phyloP scores from a whole-genome alignment of 2,888 invertebrate genomes.

The Cephus sareptanus region DNA sequence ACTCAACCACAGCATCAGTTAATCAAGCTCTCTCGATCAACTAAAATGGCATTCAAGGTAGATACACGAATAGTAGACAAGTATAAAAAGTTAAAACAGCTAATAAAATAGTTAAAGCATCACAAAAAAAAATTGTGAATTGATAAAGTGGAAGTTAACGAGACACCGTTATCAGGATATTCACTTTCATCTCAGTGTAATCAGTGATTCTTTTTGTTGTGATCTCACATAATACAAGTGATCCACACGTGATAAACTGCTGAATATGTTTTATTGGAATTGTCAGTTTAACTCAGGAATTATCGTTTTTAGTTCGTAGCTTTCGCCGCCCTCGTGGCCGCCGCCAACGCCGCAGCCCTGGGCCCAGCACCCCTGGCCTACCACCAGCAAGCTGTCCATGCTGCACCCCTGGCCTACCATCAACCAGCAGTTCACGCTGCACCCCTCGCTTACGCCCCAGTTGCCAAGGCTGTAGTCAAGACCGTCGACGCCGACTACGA shows the following conservation, averaged over 20 bases:
- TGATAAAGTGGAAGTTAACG: too few species aligned
- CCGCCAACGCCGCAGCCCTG: conserved; percentile 67
- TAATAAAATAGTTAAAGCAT: too few species aligned
- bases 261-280: too few species aligned
- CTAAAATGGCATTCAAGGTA: conserved; percentile 23
- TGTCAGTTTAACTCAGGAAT: too few species aligned
- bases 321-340: conserved; percentile 65
- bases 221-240: too few species aligned
- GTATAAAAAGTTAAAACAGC: too few species aligned
- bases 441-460: neutral
- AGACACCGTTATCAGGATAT: too few species aligned
- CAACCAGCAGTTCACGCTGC: neutral
- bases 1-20: conserved; percentile 12
- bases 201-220: too few species aligned
- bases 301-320: conserved; percentile 60
- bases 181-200: too few species aligned
- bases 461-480: neutral
- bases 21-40: conserved; percentile 12
- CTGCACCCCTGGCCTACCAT: conserved; percentile 14
- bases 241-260: too few species aligned
- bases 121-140: too few species aligned
- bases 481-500: conserved; percentile 20
- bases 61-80: neutral
- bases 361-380: conserved; percentile 65
- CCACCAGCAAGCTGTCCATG: conserved; percentile 48